Evolutionary conservation across 2,797 vertebrate species (phyloP).

Genomic region (Poecile montanus): DNA sequence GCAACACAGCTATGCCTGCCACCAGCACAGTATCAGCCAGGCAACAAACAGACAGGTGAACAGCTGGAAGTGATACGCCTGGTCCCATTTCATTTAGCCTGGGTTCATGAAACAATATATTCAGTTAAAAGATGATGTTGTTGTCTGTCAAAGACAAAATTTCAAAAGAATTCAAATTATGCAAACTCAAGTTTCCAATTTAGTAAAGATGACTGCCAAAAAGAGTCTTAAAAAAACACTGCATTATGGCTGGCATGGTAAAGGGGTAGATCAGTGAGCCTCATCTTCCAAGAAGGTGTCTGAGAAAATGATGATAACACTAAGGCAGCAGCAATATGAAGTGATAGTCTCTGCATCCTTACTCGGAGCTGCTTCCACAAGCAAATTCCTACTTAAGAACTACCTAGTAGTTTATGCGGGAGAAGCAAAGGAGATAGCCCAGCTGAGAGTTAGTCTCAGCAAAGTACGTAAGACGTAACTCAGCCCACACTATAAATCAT

Average conservation of each 20-base stretch:
- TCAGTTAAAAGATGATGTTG: neutral
- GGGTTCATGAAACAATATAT: neutral
- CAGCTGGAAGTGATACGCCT: neutral
- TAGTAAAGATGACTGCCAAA: slow-evolving; percentile 55
- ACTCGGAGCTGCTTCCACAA: neutral
- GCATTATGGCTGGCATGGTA: neutral
- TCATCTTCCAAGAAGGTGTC: neutral
- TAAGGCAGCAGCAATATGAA: neutral
- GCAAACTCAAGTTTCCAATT: slow-evolving; percentile 58
- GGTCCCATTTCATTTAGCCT: neutral
- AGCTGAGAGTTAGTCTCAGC: neutral
- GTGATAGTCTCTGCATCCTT: neutral
- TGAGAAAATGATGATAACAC: neutral
- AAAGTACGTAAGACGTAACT: neutral
- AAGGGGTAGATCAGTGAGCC: neutral
- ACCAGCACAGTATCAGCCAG: neutral
- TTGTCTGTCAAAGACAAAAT: neutral
- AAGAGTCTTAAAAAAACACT: slow-evolving; percentile 28
- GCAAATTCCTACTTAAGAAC: neutral
- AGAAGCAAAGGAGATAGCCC: neutral
- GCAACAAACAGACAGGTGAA: neutral
- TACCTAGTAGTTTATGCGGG: neutral
- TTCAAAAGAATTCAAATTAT: neutral
- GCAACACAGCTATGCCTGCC: neutral
- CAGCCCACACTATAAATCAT: slow-evolving; percentile 4